Evolutionary conservation across 2,797 vertebrate species (phyloP).

Genomic region (Huso huso): DNA sequence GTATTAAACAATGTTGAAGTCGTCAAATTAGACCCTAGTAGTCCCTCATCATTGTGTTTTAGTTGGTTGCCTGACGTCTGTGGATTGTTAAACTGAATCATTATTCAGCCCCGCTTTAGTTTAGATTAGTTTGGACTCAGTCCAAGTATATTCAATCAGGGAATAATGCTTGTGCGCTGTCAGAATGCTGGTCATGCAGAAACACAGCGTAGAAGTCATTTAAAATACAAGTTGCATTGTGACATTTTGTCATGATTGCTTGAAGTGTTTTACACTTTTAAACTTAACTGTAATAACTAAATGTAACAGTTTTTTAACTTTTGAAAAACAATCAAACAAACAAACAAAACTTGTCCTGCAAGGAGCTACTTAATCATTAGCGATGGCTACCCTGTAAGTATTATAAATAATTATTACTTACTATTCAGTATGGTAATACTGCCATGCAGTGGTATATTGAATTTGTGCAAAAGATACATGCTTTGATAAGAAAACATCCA

Average conservation of each 20-base stretch:
- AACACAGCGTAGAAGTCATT: constrained; percentile 6
- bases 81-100: constrained; percentile 70
- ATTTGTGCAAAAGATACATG: too few relatives aligned
- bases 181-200: constrained; percentile 38
- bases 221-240: background rate
- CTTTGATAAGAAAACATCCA: too few relatives aligned
- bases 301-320: background rate
- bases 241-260: background rate
- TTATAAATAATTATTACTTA: too few relatives aligned
- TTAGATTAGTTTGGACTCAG: constrained; percentile 77
- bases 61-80: constrained; percentile 71
- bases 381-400: too few relatives aligned
- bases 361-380: too few relatives aligned
- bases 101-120: constrained; percentile 57
- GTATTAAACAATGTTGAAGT: constrained; percentile 49
- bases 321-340: too few relatives aligned
- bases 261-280: background rate
- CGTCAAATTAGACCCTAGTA: constrained; percentile 50
- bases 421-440: too few relatives aligned
- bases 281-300: background rate
- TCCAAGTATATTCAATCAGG: constrained; percentile 73
- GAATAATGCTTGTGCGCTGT: constrained; percentile 57
- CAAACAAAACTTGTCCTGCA: too few relatives aligned
- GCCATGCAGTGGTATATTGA: too few relatives aligned
- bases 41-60: constrained; percentile 54